Evolutionary conservation across 1,140 invertebrate genomes (phyloP).

Genomic region (Venustaconcha ellipsiformis): DNA sequence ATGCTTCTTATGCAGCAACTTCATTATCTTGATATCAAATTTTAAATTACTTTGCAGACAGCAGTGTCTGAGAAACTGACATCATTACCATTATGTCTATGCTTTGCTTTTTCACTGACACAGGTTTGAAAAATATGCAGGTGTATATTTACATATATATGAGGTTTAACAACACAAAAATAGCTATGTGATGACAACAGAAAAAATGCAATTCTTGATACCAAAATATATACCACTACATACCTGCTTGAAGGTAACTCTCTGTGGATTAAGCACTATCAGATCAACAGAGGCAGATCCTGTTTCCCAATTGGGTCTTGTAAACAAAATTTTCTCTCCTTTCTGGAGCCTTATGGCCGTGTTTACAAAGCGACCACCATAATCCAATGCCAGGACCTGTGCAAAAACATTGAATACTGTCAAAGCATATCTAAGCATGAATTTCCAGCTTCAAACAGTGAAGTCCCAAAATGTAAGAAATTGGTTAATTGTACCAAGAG

Average conservation of each 20-base stretch:
- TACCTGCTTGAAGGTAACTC: slow-evolving; percentile 64
- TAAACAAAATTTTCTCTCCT: slow-evolving; percentile 34
- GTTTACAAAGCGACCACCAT: slow-evolving; percentile 53
- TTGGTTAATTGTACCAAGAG: neutral
- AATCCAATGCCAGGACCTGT: slow-evolving; percentile 61
- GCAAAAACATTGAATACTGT: neutral
- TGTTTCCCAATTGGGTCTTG: slow-evolving; percentile 22
- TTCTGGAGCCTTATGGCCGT: slow-evolving; percentile 51
- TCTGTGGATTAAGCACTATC: slow-evolving; percentile 30
- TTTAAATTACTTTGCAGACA: too few relatives aligned
- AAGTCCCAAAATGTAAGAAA: neutral
- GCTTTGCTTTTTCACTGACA: neutral
- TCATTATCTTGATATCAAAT: too few relatives aligned
- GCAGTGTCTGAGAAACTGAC: too few relatives aligned
- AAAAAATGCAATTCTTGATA: slow-evolving; percentile 1
- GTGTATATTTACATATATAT: neutral
- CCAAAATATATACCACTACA: neutral
- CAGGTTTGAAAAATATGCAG: neutral
- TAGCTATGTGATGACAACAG: neutral
- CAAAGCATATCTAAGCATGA: neutral
- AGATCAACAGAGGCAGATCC: slow-evolving; percentile 29
- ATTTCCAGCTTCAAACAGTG: neutral
- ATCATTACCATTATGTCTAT: neutral
- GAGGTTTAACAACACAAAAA: neutral
- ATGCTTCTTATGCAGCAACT: too few relatives aligned